phyloP scores from a whole-genome alignment of 2,797 vertebrate species.

The Xenops minutus region DNA sequence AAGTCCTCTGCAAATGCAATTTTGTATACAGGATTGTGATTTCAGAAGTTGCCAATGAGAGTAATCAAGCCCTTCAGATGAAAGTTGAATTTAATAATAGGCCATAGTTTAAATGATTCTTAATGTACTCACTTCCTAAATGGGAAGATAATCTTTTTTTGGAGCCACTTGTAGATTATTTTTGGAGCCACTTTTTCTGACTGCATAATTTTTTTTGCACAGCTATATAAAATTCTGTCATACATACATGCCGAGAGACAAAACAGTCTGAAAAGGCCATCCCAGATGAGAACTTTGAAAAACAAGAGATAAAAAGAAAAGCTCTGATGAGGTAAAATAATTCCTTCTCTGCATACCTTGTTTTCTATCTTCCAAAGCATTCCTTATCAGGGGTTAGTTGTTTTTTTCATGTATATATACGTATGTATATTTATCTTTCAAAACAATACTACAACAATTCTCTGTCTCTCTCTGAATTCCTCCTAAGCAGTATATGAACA shows the following conservation, averaged over 20 bases:
- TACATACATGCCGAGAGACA: background rate
- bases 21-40: background rate
- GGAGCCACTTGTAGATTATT: slow-evolving; percentile 47
- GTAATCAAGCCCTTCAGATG: slow-evolving; percentile 32
- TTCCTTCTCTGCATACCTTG: background rate
- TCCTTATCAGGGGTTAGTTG: background rate
- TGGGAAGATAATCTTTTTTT: slow-evolving; percentile 48
- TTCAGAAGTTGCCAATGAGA: slow-evolving; percentile 4
- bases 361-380: background rate
- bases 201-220: background rate
- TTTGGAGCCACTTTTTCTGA: slow-evolving; percentile 39
- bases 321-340: background rate
- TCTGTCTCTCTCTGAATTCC: background rate
- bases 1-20: background rate
- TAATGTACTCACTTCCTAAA: slow-evolving; percentile 46
- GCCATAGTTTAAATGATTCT: slow-evolving; percentile 17
- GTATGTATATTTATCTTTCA: background rate
- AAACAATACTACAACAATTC: background rate
- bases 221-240: background rate
- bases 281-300: background rate
- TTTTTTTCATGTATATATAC: background rate
- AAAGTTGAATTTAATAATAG: slow-evolving; percentile 49
- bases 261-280: background rate
- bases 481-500: background rate
- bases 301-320: background rate